Evolutionary conservation across 2,888 invertebrate genomes (phyloP), one percentile per base, ranked within the genome.

Genomic region (Ptychoptera contaminata): DNA sequence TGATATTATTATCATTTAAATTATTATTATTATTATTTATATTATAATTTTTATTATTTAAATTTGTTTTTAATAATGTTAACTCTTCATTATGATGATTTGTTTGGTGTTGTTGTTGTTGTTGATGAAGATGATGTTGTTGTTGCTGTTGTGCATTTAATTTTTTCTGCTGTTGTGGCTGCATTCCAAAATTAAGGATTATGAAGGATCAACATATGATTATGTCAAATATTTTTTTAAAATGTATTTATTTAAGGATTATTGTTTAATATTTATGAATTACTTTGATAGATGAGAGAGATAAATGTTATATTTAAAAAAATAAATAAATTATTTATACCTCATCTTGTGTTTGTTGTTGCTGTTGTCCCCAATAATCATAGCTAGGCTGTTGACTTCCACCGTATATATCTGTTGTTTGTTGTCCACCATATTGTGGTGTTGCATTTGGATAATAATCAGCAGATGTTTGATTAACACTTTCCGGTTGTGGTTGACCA

Each of bases 331-430:
- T 9, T 34, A 32, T 40, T 14, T 46, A 46, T 32, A 55, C 52
- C 47, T 55, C 52, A 47, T 50, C 51, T 46, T 50, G 47, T 32
- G 48, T 48, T 16, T 46, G 50, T 38, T 48, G 49, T 42, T 49
- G n/a, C n/a, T n/a, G 51, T 47, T 51, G 52, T 40, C 50, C 45
- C 53, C 51, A 50, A 37, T 50, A 48, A 30, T 49, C 50, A 40
- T 46, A 44, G 7, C 9, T 23, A 16, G 45, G 48, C 46, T 51
- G 52, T 16, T 48, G 50, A 29, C 51, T 47, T 15, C 46, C 42
- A 23, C 35, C 40, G 14, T 40, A 34, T 34, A 4, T 2, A 34
- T 34, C 34, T 34, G 34, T 4, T 7, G 10, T 4, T 34, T 34
- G 34, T n/a, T 34, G 34, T 37, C 14, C 12, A 8, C 5, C 15